phyloP scores from a whole-genome alignment of 2,888 invertebrate species.

The Pardosa pseudoannulata region DNA sequence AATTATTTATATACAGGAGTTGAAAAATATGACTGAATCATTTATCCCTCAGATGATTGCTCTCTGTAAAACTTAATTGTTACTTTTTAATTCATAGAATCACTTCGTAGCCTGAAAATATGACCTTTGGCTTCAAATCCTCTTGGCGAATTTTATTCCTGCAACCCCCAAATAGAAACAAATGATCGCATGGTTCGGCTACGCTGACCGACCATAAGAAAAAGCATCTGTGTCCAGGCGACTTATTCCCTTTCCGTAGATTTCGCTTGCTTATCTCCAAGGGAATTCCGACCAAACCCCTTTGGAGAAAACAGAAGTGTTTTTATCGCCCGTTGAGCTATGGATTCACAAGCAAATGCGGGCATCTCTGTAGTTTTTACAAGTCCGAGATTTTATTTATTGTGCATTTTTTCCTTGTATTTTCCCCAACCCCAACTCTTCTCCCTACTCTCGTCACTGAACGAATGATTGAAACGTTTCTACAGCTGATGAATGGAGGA shows the following conservation, averaged over 20 bases:
- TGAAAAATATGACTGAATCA: too few relatives aligned
- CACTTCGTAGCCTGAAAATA: too few relatives aligned
- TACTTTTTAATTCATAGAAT: too few relatives aligned
- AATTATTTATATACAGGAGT: too few relatives aligned
- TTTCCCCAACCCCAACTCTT: too few relatives aligned
- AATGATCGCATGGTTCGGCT: conserved; percentile 46
- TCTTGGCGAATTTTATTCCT: neutral
- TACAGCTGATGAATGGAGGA: too few relatives aligned
- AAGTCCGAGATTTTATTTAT: too few relatives aligned
- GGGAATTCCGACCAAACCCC: neutral
- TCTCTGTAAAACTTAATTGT: too few relatives aligned
- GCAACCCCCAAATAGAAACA: conserved; percentile 54
- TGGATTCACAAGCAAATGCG: neutral
- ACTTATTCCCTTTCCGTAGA: neutral
- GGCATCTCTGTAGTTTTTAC: neutral
- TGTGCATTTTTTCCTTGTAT: too few relatives aligned
- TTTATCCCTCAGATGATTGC: too few relatives aligned
- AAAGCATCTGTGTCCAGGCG: neutral
- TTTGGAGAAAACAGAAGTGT: neutral
- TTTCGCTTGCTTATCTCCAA: neutral
- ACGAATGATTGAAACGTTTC: too few relatives aligned
- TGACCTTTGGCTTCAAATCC: neutral
- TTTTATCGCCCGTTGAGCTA: conserved; percentile 2
- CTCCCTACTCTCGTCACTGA: too few relatives aligned
- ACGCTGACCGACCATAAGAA: conserved; percentile 50